A percentile compares a stretch with the other conserved stretches of the same genome.
Evolutionary conservation across 2,113 vertebrate species (phyloP).

Genomic region (Pterocles burchelli): DNA sequence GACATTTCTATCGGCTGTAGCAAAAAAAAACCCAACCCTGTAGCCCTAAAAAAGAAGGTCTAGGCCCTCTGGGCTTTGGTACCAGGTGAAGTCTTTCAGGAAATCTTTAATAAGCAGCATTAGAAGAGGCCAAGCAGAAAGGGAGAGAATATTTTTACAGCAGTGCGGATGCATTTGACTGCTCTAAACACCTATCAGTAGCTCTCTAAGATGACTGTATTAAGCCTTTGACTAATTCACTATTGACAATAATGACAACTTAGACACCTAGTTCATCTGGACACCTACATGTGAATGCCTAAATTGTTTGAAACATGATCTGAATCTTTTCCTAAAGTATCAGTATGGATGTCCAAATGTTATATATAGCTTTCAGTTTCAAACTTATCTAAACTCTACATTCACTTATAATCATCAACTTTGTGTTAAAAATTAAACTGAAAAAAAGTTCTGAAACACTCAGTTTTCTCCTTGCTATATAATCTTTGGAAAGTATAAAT

Average conservation of each 20-base stretch:
- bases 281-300: not conserved
- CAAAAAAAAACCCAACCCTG: fast-evolving
- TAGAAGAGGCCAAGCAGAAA: not conserved
- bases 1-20: not conserved
- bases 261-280: not conserved
- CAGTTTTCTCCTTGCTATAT: not conserved
- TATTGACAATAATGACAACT: not conserved
- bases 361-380: not conserved
- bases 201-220: not conserved
- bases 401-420: not conserved
- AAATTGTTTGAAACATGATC: not conserved
- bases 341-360: not conserved
- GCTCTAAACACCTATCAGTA: not conserved
- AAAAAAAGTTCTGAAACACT: not conserved
- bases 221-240: not conserved
- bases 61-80: not conserved
- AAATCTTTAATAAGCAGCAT: not conserved
- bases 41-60: not conserved
- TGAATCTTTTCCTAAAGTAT: not conserved
- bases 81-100: not conserved
- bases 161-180: not conserved
- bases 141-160: not conserved
- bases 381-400: not conserved
- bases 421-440: not conserved
- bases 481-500: not conserved